Evolutionary conservation across 2,888 invertebrate species (phyloP), one percentile per base, ranked within the genome.

Genomic region (Nemapogon koenigi): DNA sequence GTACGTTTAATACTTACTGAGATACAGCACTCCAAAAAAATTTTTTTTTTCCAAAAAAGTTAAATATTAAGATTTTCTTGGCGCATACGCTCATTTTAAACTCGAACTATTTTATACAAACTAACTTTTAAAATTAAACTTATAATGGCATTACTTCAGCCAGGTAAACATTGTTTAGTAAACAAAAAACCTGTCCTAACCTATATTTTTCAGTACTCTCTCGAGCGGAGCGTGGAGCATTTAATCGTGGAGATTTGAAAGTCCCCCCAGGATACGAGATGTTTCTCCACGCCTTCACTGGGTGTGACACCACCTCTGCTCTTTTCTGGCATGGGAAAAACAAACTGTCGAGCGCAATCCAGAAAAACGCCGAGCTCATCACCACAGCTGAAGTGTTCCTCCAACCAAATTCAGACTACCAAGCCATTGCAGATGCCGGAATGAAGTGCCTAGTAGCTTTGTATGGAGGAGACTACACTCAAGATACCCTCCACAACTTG

Each of bases 291-390:
- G 33, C 18, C 19, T 33, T 17, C 19, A 33, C 33, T 17, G 17
- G 18, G 33, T 33, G 6, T 19, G 33, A 33, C 18, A n/a, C 17
- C 15, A 15, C 33, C 17, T 17, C 17, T 15, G 16, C 33, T 8
- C 22, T 33, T 33, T 33, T n/a, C 13, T 33, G 11, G 33, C 33
- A 33, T 16, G 33, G 33, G 33, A 33, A 17, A 19, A 22, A 33
- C 19, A 33, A 33, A 33, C 33, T 16, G 33, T 33, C 18, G 19
- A 33, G 33, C 33, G 19, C 33, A 33, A 17, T 33, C 11, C 33
- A 33, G 33, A 33, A 33, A 33, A 16, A 17, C 19, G 11, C 18
- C 18, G 33, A 33, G 18, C 33, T 33, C 33, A 18, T 33, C 33
- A 33, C 33, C 17, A 33, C 19, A 33, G 33, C 33, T 33, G 33